Evolutionary conservation across 2,888 invertebrate genomes (phyloP).

Genomic region (Cyclophora albipunctata): DNA sequence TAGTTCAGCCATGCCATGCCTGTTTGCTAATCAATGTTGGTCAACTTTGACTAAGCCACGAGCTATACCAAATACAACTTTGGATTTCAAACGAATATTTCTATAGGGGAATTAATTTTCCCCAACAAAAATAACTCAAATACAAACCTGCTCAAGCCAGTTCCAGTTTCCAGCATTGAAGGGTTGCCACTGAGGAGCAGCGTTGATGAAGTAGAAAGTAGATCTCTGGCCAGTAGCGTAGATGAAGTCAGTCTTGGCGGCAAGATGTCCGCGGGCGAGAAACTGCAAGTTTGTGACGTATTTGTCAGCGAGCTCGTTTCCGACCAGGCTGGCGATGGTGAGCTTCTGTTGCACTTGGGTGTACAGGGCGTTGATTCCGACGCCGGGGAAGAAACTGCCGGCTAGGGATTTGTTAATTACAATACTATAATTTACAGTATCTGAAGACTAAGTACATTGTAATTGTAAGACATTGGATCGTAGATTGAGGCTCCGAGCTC

Average conservation of each 20-base stretch:
- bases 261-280: constrained; percentile 77
- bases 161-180: constrained; percentile 78
- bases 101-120: no score
- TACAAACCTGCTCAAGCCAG: constrained; percentile 55
- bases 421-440: no score
- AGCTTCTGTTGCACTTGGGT: constrained; percentile 52
- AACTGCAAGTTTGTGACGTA: constrained; percentile 62
- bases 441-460: no score
- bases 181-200: constrained; percentile 80
- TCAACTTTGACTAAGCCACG: no score
- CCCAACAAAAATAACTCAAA: no score
- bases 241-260: constrained; percentile 78
- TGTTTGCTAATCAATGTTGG: no score
- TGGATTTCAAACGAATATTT: no score
- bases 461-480: no score
- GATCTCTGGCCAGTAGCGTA: constrained; percentile 74
- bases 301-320: constrained; percentile 45
- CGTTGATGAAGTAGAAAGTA: constrained; percentile 79
- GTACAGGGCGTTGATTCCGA: constrained; percentile 49
- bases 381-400: constrained; percentile 65
- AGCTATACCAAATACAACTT: no score
- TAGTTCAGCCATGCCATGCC: no score
- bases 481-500: no score
- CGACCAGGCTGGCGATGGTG: constrained; percentile 41
- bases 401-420: constrained; percentile 29